These are phyloP conservation scores for Microcebus lehilahytsara DNA, from an alignment of 2,113 vertebrate genomes.

Conservation along the genomic window DNA sequence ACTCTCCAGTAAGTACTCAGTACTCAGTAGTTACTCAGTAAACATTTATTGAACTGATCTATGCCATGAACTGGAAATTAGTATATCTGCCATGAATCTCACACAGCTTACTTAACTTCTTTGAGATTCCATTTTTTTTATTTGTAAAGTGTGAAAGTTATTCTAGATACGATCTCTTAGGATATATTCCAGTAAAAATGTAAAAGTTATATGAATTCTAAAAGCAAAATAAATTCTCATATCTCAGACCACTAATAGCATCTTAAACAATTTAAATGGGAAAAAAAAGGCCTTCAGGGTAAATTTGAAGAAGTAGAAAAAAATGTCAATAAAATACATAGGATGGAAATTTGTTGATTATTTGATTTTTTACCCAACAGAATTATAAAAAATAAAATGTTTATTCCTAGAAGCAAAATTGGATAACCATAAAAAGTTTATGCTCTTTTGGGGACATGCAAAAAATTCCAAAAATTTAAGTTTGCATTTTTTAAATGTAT, in stretches of 20 bases:
- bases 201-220: not conserved
- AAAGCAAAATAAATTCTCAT: constrained; percentile 14
- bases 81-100: not conserved
- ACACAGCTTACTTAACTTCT: not conserved
- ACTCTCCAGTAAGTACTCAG: not conserved
- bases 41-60: constrained; percentile 7
- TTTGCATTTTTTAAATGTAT: not conserved
- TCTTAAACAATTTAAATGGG: constrained; percentile 31
- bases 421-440: constrained; percentile 30
- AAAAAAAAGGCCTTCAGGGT: not conserved
- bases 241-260: constrained; percentile 11
- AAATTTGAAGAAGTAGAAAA: not conserved
- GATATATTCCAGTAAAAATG: not conserved
- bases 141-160: not conserved
- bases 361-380: constrained; percentile 45
- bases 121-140: not conserved
- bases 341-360: not conserved
- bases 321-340: constrained; percentile 34
- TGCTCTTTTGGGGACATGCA: not conserved
- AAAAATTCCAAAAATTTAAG: not conserved
- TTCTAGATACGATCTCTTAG: not conserved
- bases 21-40: not conserved
- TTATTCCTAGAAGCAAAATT: constrained; percentile 41
- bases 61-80: not conserved
- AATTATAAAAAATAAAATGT: constrained; percentile 50